A percentile compares a stretch with the other conserved stretches of the same genome.
phyloP scores from a whole-genome alignment of 1,140 invertebrate species.

The Pteromalus puparum region DNA sequence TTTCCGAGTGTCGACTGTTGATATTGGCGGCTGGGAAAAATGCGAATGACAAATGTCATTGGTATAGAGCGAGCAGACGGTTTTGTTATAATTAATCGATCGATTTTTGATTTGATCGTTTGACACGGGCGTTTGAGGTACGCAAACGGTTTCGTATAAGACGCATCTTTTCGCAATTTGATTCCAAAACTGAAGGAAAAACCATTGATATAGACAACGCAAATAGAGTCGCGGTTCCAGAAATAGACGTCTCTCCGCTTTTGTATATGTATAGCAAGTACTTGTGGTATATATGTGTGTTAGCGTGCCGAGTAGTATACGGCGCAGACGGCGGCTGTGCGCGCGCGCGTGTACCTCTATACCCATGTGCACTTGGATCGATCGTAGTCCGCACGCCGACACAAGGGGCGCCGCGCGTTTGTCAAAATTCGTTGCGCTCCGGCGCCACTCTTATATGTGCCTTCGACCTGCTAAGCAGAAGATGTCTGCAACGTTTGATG shows the following conservation, averaged over 20 bases:
- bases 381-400: background rate
- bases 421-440: slow-evolving; percentile 24
- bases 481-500: background rate
- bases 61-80: no score
- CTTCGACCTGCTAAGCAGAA: background rate
- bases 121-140: no score
- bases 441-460: background rate
- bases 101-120: no score
- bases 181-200: no score
- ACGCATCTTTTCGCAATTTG: no score
- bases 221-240: no score
- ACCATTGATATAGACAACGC: no score
- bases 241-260: background rate
- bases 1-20: no score
- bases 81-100: no score
- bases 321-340: background rate
- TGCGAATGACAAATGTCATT: no score
- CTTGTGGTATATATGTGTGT: background rate
- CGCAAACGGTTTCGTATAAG: no score
- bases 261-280: no score
- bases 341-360: background rate
- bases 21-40: background rate
- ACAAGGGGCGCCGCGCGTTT: slow-evolving; percentile 1
- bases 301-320: background rate
- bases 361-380: slow-evolving; percentile 5